Base-by-base conservation (phyloP, 2,113 vertebrate genomes). In the Poecile atricapillus region DNA sequence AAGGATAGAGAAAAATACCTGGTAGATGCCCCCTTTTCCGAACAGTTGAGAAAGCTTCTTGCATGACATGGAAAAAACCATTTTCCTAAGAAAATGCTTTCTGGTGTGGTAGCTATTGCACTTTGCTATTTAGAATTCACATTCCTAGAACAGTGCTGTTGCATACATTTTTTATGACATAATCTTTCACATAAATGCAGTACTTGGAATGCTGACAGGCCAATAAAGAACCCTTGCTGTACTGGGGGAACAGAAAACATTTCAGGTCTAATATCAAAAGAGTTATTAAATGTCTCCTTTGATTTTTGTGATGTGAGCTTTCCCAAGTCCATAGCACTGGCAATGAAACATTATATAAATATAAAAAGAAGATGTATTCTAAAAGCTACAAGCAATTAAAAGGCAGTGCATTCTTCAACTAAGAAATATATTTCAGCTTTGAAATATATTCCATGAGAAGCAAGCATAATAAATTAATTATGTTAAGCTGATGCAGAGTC, bases 141-240 rank as follows among this genome's bases (percentile, higher is more conserved):
- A 62, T 82, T 96, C 97, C 81, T 95, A 47, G 88, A 84, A 82
- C 44, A 87, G 68, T 95, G 64, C 67, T 90, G 75, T 92, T 97
- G 94, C 92, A 95, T 97, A 77, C 92, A 95, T 97, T 95, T 98
- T 98, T 97, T 73, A 92, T 98, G 95, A 97, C 94, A 97, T 84
- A 94, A 92, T 97, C 95, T 97, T 83, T 97, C 95, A 90, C 91
- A 93, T 95, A 97, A 98, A 98, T 96, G 96, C 64, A 96, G 87
- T 47, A 95, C 91, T 94, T 92, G 85, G 89, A 97, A 89, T 93
- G 92, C 75, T 92, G 95, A 95, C 94, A 97, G 92, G 83, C 76
- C 96, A 95, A 95, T 96, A 96, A 96, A 86, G 91, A 97, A 96
- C 87, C 67, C 41, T 94, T 93, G 92, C 75, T 97, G 41, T 86